These are phyloP conservation scores for Acronicta leporina DNA, from an alignment of 2,888 invertebrate genomes.

Conservation along the genomic window DNA sequence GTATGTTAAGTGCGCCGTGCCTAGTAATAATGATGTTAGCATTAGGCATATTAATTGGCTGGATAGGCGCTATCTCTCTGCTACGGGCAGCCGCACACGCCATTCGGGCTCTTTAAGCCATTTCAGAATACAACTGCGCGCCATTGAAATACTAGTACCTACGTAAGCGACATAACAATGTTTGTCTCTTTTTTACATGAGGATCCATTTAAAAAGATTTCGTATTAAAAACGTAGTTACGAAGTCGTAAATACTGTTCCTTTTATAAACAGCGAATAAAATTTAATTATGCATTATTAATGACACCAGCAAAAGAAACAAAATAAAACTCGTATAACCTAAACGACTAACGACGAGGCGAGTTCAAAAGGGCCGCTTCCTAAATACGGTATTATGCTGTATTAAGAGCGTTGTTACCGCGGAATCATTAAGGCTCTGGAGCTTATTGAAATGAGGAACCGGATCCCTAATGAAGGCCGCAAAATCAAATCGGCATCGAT, in stretches of 20 bases:
- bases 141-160: conserved; percentile 23
- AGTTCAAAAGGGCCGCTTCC: conserved; percentile 84
- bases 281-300: conserved; percentile 75
- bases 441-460: conserved; percentile 87
- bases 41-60: conserved; percentile 89
- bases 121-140: conserved; percentile 58
- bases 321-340: conserved; percentile 69
- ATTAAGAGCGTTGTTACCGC: conserved; percentile 82
- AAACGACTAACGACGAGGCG: conserved; percentile 68
- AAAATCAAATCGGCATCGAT: conserved; percentile 87
- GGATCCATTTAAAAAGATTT: conserved; percentile 16
- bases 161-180: conserved; percentile 13
- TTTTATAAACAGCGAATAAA: conserved; percentile 67
- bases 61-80: conserved; percentile 83
- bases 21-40: conserved; percentile 89
- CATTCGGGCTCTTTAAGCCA: conserved; percentile 64
- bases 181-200: conserved; percentile 30
- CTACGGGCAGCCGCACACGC: conserved; percentile 74
- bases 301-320: conserved; percentile 67
- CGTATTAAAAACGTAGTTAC: conserved; percentile 42
- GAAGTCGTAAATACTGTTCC: conserved; percentile 60
- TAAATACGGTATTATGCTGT: conserved; percentile 84
- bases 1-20: conserved; percentile 87
- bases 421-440: conserved; percentile 83
- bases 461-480: conserved; percentile 87